Evolutionary conservation across 2,888 invertebrate genomes (phyloP), one percentile per base, ranked within the genome.

Genomic region (Herminia tarsipennalis): DNA sequence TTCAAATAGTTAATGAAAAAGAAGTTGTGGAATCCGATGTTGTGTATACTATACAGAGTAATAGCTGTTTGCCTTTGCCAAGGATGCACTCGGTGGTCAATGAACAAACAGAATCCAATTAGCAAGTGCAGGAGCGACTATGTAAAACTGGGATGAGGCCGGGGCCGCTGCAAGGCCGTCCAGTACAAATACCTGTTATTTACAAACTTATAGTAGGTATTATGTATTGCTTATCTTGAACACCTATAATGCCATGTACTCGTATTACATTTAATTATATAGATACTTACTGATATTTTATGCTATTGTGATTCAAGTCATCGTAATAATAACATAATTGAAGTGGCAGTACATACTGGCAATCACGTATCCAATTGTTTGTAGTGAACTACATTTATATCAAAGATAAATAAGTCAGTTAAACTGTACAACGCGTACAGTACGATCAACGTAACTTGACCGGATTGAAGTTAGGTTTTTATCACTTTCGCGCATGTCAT

Each of bases 151-250:
- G 68, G 64, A 66, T 70, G 72, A 74, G 81, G 78, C 75, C 78
- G 66, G 43, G 57, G 56, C 66, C 61, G 53, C 46, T 44, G 53
- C 83, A 82, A 83, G 86, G 86, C 78, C 76, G 65, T 67, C 82
- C 49, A 56, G 59, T 66, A 62, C 51, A 48, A 52, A 66, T 60
- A 71, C 67, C 65, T 40, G 63, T 59, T 64, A 56, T 48, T 49
- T 49, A 51, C 50, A 49, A 55, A 48, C 41, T 37, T 47, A 45
- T 18, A 53, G 42, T n/a, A n/a, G n/a, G n/a, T 32, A 43, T 55
- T 47, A 66, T 51, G 60, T 53, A 36, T 51, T 45, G 67, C 53
- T 51, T 35, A 13, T 13, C 12, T 36, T 9, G 6, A 17, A 3
- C 6, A 36, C 9, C 16, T 6, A 21, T 32, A 25, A 36, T 36